Evolutionary conservation across 2,888 invertebrate genomes (phyloP), one percentile per base, ranked within the genome.

Genomic region (Scotopteryx bipunctaria): DNA sequence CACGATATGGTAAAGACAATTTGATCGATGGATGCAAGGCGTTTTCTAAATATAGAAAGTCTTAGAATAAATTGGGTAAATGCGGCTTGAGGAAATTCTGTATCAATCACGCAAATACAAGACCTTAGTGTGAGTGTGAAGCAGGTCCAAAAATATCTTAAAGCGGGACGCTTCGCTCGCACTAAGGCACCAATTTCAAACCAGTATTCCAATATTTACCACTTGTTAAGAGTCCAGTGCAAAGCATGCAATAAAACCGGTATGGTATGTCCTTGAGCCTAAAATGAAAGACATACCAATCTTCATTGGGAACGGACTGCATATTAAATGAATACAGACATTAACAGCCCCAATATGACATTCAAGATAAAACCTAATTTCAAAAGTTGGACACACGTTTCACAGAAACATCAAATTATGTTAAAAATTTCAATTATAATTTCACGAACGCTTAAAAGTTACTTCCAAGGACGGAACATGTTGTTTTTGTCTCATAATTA

Each of bases 11-110:
- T 52, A 49, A 50, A 45, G n/a, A 31, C 9, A 29, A 1, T 21
- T 37, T 50, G 55, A 55, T 54, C 27, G 56, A 58, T 57, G 15
- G 47, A 23, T 47, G 36, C 29, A 9, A 21, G 41, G 44, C 35
- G 40, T 42, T 57, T 55, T 57, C 41, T 41, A 36, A 46, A 43
- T 45, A 27, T 25, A 17, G 25, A 27, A 5, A 9, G 4, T 25
- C 1, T 25, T 4, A 2, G 2, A 4, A 25, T 9, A 25, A n/a
- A 23, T n/a, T 5, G n/a, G n/a, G n/a, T n/a, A n/a, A n/a, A 5
- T 5, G 23, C 1, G 25, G 9, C 40, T 25, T 14, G 3, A 15
- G 15, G n/a, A 15, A 15, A 17, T n/a, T 11, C n/a, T 23, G 4
- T 40, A 23, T 25, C 5, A 16, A 25, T n/a, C 9, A n/a, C 14